Evolutionary conservation across 2,797 vertebrate genomes (phyloP).

Genomic region (Lates japonicus): DNA sequence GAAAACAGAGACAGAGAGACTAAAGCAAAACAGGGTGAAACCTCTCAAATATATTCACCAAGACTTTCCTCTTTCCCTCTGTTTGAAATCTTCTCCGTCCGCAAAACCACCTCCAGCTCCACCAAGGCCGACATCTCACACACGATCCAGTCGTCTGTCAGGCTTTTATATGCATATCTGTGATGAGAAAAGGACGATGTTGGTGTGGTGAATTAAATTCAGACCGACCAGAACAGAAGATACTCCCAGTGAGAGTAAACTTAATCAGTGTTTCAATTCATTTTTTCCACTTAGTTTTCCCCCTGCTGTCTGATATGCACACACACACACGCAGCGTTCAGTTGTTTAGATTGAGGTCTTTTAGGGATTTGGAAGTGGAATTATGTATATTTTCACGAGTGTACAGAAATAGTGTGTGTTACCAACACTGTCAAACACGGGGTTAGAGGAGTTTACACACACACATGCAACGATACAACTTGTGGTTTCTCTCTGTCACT

Average conservation of each 20-base stretch:
- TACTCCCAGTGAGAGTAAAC: constrained; percentile 29
- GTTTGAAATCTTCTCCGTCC: not conserved
- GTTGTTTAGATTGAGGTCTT: constrained; percentile 29
- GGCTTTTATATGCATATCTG: not conserved
- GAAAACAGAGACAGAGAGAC: no score
- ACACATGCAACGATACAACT: not conserved
- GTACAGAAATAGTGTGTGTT: constrained; percentile 10
- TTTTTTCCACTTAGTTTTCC: not conserved
- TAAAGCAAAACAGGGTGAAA: not conserved
- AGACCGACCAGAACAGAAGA: constrained; percentile 8
- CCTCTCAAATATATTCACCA: not conserved
- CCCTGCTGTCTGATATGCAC: not conserved
- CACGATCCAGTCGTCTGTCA: not conserved
- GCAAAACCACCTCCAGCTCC: not conserved
- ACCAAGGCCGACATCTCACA: not conserved
- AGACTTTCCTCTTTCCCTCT: not conserved
- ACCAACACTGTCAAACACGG: constrained; percentile 14
- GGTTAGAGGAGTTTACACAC: not conserved
- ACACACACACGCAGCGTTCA: not conserved
- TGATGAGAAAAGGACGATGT: not conserved
- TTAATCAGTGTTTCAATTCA: not conserved
- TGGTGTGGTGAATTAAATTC: not conserved
- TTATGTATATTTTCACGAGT: constrained; percentile 25
- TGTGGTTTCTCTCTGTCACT: constrained; percentile 24
- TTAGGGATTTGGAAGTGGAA: constrained; percentile 3